Percentiles rank a stretch among this genome's conserved stretches.
Conservation (phyloP, 2,888 invertebrate genomes). For the Hecatera dysodea region DNA sequence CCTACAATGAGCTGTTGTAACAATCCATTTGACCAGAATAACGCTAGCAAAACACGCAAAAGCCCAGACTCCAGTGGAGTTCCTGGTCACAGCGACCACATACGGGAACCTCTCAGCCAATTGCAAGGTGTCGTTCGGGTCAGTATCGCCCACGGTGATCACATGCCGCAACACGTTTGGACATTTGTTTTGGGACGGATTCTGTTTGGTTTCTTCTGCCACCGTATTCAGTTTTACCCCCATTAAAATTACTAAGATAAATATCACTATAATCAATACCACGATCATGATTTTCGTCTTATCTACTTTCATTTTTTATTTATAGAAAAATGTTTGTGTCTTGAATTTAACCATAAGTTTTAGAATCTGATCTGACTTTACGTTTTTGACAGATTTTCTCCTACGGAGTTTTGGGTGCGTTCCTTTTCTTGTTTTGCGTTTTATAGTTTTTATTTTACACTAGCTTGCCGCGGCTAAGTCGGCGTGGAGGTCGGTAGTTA, state of each 20-base stretch:
- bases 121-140: neutral
- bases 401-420: slow-evolving; percentile 1
- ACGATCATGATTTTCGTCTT: slow-evolving; percentile 9
- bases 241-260: slow-evolving; percentile 1
- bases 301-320: slow-evolving; percentile 9
- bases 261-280: neutral
- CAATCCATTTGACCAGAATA: slow-evolving; percentile 39
- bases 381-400: slow-evolving; percentile 3
- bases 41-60: slow-evolving; percentile 50
- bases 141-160: slow-evolving; percentile 2
- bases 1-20: slow-evolving; percentile 51
- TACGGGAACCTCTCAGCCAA: slow-evolving; percentile 47
- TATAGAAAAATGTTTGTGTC: neutral
- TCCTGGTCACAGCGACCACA: slow-evolving; percentile 36
- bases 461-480: too few relatives aligned
- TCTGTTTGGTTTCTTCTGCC: neutral
- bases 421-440: slow-evolving; percentile 1
- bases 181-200: neutral
- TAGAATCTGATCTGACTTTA: neutral
- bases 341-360: neutral
- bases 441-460: neutral
- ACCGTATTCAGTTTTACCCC: neutral
- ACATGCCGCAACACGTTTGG: slow-evolving; percentile 8
- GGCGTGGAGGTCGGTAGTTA: too few relatives aligned
- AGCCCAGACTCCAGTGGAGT: slow-evolving; percentile 30